Conservation (phyloP, 1,140 invertebrate species). For the Aphaenogaster floridana region DNA sequence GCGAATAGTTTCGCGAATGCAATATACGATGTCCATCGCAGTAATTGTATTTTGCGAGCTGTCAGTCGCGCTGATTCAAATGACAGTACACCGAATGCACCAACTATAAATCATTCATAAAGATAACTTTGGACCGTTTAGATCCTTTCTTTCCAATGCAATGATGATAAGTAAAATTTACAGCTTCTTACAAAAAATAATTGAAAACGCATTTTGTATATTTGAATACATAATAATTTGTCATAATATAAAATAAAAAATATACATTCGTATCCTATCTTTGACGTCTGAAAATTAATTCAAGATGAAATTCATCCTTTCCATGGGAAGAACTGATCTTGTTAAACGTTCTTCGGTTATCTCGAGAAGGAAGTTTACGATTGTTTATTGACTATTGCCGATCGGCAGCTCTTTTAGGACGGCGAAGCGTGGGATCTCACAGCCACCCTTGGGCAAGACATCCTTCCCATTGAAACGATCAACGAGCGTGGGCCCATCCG, state of each 20-base stretch:
- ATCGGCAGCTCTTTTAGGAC: constrained; percentile 82
- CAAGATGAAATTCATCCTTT: background rate
- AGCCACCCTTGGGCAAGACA: constrained; percentile 74
- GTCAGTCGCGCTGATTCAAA: constrained; percentile 1
- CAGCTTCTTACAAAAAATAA: background rate
- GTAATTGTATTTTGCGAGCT: constrained; percentile 5
- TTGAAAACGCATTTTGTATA: constrained; percentile 8
- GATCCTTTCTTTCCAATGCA: background rate
- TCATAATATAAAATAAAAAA: background rate
- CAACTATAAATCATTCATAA: background rate
- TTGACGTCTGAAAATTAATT: background rate
- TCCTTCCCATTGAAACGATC: constrained; percentile 80
- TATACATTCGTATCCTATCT: background rate
- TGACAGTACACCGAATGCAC: constrained; percentile 11
- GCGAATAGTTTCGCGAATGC: constrained; percentile 50
- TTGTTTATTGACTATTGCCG: constrained; percentile 16
- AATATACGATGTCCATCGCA: constrained; percentile 18
- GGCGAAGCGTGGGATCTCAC: constrained; percentile 84
- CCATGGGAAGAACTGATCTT: background rate
- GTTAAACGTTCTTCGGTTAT: constrained; percentile 1
- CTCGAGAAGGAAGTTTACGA: constrained; percentile 1
- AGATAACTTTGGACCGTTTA: constrained; percentile 16
- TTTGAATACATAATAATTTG: background rate
- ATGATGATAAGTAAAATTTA: background rate
- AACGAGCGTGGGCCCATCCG: constrained; percentile 81